Percentiles rank a stretch among this genome's conserved stretches.
These are phyloP conservation scores for Tiphia femorata DNA, from an alignment of 2,888 invertebrate genomes.

Conservation along the genomic window DNA sequence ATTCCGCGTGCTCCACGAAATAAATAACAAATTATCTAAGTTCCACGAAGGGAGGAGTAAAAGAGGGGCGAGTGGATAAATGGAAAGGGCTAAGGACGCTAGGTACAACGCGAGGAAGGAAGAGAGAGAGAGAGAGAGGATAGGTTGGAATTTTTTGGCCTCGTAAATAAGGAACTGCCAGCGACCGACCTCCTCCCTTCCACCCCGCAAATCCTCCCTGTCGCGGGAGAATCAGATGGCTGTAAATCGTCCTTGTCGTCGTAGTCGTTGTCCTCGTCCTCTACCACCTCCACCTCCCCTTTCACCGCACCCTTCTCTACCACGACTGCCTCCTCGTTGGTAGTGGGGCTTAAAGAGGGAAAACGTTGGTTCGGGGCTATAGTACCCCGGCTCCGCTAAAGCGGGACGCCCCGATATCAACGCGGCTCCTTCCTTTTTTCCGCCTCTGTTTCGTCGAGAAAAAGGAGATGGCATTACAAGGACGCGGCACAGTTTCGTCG, in stretches of 20 bases:
- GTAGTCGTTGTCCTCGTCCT: no score
- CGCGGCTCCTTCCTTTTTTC: background rate
- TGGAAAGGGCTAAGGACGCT: no score
- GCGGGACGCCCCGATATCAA: background rate
- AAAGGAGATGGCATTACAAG: background rate
- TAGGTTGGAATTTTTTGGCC: constrained; percentile 25
- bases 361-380: no score
- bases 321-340: no score
- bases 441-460: background rate
- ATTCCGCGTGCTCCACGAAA: background rate
- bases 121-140: background rate
- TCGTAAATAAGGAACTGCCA: constrained; percentile 52
- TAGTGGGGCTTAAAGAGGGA: no score
- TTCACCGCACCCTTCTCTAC: no score
- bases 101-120: background rate
- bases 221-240: constrained; percentile 61
- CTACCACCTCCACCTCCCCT: no score
- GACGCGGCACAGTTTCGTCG: background rate
- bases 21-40: constrained; percentile 23
- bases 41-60: background rate
- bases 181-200: constrained; percentile 8
- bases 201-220: constrained; percentile 5
- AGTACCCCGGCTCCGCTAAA: no score
- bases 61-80: no score
- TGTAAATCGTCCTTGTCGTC: constrained; percentile 54